Base-by-base conservation (phyloP, 2,888 invertebrate species). In the Chironomus riparius region DNA sequence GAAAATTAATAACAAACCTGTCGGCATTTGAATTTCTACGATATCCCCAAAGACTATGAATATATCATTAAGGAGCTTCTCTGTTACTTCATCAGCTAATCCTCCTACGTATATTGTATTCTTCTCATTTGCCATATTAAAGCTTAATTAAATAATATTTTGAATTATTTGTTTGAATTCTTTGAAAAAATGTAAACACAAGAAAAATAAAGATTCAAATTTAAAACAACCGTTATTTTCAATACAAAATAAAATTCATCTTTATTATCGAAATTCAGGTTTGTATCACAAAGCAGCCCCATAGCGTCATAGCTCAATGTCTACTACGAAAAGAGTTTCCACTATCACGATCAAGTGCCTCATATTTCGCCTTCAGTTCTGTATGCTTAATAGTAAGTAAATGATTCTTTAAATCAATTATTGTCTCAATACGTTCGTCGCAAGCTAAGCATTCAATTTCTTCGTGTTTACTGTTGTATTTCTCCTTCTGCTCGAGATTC, bases 21-120 rank as follows among this genome's bases (percentile, higher is more conserved):
- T 86, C 10, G 99, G 99, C 83, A 97, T 95, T 85, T 98, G 97
- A 68, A 99, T 93, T 83, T 98, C 98, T n/a, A 95, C 91, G 77
- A 99, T 91, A 83, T 99, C 99, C 7, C 99, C 99, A 83, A 99
- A 99, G 1, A 98, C 98, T 79, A 98, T 94, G 82, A 99, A 99
- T 0, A 98, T 98, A 75, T 97, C 95, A 83, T 95, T 94, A 48
- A 99, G 85, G 24, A 95, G 90, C 86, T 98, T 96, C 81, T 98
- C 97, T 80, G 95, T 96, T 0, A 98, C 98, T 86, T 99, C 98
- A 81, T 98, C 95, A 0, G 94, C 92, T 79, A 95, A 85, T 4
- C 95, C 95, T 47, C 95, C 94, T 15, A 93, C 93, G 81, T 94
- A 94, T 79, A 94, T 89, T 2, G 93, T 94, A 78, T 93, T 87